Conservation (phyloP, 2,888 invertebrate genomes). For the Congeria kusceri region DNA sequence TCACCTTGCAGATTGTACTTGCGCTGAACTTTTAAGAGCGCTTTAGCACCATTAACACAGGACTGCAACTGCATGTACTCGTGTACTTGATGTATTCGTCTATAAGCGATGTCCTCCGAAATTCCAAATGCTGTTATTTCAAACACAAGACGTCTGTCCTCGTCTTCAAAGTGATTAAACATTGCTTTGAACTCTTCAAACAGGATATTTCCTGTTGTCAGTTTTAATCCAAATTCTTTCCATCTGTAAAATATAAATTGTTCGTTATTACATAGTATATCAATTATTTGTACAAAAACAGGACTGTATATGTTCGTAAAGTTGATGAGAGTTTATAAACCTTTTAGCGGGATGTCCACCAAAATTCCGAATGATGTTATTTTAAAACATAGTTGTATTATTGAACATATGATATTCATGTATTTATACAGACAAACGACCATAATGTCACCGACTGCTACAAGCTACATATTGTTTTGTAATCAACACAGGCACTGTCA, state of each 20-base stretch:
- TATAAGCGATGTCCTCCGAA: background rate
- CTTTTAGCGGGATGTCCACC: too few relatives aligned
- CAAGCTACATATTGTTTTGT: too few relatives aligned
- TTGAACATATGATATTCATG: too few relatives aligned
- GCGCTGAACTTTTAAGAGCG: constrained; percentile 56
- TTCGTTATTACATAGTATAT: too few relatives aligned
- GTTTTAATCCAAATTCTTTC: background rate
- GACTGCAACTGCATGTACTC: background rate
- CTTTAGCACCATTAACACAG: constrained; percentile 41
- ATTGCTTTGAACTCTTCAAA: background rate
- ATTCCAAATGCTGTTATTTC: background rate
- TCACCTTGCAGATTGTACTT: constrained; percentile 58
- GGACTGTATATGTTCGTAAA: too few relatives aligned
- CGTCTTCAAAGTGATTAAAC: background rate
- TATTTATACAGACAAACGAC: too few relatives aligned
- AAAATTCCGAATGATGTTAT: too few relatives aligned
- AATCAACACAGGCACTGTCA: too few relatives aligned
- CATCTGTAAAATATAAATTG: constrained; percentile 1
- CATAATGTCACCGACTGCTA: too few relatives aligned
- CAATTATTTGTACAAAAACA: too few relatives aligned
- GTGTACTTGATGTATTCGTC: background rate
- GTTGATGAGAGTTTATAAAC: too few relatives aligned
- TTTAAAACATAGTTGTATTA: too few relatives aligned
- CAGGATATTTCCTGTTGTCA: background rate
- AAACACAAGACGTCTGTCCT: background rate